These are phyloP conservation scores for Acanthosoma haemorrhoidale DNA, from an alignment of 2,888 invertebrate species.

Conservation along the genomic window DNA sequence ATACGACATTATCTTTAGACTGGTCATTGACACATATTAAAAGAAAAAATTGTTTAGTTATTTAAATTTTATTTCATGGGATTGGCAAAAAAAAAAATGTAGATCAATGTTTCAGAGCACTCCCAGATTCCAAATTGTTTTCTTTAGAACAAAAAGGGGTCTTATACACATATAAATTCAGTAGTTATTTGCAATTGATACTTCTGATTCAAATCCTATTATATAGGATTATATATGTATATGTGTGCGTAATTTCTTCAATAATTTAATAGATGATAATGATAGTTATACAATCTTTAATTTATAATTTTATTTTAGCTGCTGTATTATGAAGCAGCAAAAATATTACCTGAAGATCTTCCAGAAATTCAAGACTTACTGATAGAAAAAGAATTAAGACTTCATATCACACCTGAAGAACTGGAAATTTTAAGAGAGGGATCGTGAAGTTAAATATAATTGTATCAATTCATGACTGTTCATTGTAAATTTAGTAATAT, in stretches of 20 bases:
- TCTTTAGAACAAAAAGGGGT: background rate
- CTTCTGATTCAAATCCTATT: background rate
- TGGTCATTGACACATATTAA: too few relatives aligned
- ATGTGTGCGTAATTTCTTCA: too few relatives aligned
- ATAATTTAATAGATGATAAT: too few relatives aligned
- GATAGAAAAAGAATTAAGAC: slow-evolving; percentile 66
- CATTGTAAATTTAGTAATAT: too few relatives aligned
- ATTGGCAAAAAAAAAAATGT: too few relatives aligned
- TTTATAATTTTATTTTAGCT: slow-evolving; percentile 46
- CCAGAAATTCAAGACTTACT: slow-evolving; percentile 67
- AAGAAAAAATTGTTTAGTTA: too few relatives aligned
- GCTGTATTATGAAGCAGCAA: slow-evolving; percentile 61
- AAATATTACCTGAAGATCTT: slow-evolving; percentile 58
- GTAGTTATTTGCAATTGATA: background rate
- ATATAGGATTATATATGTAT: background rate
- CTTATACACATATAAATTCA: background rate
- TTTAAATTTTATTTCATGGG: too few relatives aligned
- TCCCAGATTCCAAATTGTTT: background rate
- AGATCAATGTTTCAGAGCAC: too few relatives aligned
- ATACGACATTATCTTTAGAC: too few relatives aligned
- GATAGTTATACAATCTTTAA: too few relatives aligned
- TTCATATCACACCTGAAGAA: slow-evolving; percentile 72
- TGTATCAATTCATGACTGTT: too few relatives aligned
- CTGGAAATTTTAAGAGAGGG: slow-evolving; percentile 56
- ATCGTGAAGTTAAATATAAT: background rate